phyloP scores from a whole-genome alignment of 1,140 invertebrate genomes.

The Drosophila miranda region DNA sequence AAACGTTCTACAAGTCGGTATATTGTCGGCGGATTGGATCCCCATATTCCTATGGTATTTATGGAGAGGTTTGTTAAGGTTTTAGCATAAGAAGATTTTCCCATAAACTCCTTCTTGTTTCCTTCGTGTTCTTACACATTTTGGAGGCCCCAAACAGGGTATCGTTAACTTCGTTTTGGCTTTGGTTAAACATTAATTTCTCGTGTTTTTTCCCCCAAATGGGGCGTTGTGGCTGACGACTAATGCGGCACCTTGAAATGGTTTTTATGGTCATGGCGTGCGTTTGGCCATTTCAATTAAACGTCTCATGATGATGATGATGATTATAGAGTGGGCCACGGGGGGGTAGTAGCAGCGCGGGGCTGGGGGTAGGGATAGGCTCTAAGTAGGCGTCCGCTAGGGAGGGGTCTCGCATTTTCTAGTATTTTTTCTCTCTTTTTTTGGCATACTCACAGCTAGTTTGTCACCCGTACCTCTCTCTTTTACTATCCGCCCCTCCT shows the following conservation, averaged over 20 bases:
- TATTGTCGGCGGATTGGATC: too few species aligned
- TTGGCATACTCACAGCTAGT: conserved; percentile 70
- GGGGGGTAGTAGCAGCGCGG: background rate
- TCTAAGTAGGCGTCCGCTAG: too few species aligned
- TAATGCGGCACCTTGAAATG: conserved; percentile 78
- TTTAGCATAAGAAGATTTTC: too few species aligned
- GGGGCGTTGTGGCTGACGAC: conserved; percentile 68
- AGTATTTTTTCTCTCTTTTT: conserved; percentile 1
- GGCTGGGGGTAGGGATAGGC: too few species aligned
- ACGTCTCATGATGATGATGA: conserved; percentile 45
- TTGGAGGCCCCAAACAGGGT: too few species aligned
- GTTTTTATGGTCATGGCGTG: conserved; percentile 69
- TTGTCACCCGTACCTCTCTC: conserved; percentile 69
- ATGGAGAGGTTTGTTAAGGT: too few species aligned
- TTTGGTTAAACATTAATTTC: too few species aligned
- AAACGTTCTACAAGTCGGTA: too few species aligned
- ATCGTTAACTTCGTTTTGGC: too few species aligned
- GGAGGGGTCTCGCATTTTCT: background rate
- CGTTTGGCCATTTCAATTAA: conserved; percentile 76
- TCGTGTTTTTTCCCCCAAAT: conserved; percentile 7
- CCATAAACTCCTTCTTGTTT: too few species aligned
- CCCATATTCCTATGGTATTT: too few species aligned
- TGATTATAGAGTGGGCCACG: conserved; percentile 14
- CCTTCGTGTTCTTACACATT: too few species aligned
- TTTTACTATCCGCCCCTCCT: background rate